Evolutionary conservation across 2,113 vertebrate species (phyloP).

Genomic region (Cynoglossus semilaevis): DNA sequence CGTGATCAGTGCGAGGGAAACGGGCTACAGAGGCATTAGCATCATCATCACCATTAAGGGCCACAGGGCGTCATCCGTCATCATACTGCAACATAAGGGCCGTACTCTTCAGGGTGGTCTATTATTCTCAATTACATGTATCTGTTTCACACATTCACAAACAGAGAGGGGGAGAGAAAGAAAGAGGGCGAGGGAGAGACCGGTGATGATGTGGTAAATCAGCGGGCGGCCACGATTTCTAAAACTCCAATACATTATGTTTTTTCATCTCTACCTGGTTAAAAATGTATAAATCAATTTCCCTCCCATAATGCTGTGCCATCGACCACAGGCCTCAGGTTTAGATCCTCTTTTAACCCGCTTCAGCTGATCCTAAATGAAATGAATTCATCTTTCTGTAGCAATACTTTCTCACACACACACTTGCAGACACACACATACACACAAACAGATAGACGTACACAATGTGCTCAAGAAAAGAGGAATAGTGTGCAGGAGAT

Average conservation of each 20-base stretch:
- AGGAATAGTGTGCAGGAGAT: conserved; percentile 33
- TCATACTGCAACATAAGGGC: conserved; percentile 51
- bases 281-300: conserved; percentile 68
- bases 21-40: conserved; percentile 64
- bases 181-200: neutral
- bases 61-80: conserved; percentile 58
- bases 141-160: conserved; percentile 5
- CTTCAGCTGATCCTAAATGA: conserved; percentile 36
- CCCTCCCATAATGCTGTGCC: conserved; percentile 37
- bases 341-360: conserved; percentile 10
- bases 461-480: conserved; percentile 31
- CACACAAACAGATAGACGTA: conserved; percentile 17
- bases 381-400: conserved; percentile 44
- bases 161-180: neutral
- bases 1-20: conserved; percentile 53
- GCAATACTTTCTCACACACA: conserved; percentile 23
- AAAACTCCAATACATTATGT: conserved; percentile 48
- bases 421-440: conserved; percentile 36
- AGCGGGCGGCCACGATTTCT: conserved; percentile 23
- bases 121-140: conserved; percentile 59
- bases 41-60: conserved; percentile 63
- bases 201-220: conserved; percentile 38
- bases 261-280: conserved; percentile 59
- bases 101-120: conserved; percentile 44
- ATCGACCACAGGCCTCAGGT: conserved; percentile 28